Evolutionary conservation across 2,113 vertebrate genomes (phyloP), one percentile per base, ranked within the genome.

Genomic region (Calyptomena viridis): DNA sequence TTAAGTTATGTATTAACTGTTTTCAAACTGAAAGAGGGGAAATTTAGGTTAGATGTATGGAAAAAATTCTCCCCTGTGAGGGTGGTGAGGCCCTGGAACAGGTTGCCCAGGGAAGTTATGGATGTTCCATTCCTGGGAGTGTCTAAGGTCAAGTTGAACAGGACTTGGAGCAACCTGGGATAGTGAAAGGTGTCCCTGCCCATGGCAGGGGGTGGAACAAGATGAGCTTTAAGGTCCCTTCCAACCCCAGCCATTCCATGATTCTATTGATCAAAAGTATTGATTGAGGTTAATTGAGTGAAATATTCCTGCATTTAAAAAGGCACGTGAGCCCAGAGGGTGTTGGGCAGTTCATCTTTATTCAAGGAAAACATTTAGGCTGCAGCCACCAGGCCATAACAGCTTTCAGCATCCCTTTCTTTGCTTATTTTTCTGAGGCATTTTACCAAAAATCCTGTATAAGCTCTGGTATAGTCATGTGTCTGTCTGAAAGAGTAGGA

Each of bases 401-500:
- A 79, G 59, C 68, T 90, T 59, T 55, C 79, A 83, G 39, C 67
- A 77, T 92, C 83, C 44, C 75, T 79, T 85, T 63, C 64, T 90
- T 71, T 47, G 60, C 76, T 93, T 80, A 18, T 59, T 92, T 84
- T 89, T 66, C 72, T 67, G 83, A 91, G 81, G 77, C 73, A 10
- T 55, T 40, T 37, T 84, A 88, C 89, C 83, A 87, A 62, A 80
- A 93, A 44, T 37, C 42, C 59, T 35, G 21, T 68, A 27, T 80
- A 69, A 74, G 80, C 73, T 84, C 52, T 81, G 55, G 27, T 93
- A 4, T 55, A 31, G 33, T 90, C 35, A 2, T 35, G 52, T 74
- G 63, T 95, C 64, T 80, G 44, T 92, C 78, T 62, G 93, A 88
- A 80, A 60, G 84, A 87, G 93, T 52, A 74, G 92, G 86, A 96